Percentiles rank a stretch among this genome's conserved stretches.
These are phyloP conservation scores for Scolanthus callimorphus DNA, from an alignment of 92 coral and sea anemone species.

Conservation along the genomic window DNA sequence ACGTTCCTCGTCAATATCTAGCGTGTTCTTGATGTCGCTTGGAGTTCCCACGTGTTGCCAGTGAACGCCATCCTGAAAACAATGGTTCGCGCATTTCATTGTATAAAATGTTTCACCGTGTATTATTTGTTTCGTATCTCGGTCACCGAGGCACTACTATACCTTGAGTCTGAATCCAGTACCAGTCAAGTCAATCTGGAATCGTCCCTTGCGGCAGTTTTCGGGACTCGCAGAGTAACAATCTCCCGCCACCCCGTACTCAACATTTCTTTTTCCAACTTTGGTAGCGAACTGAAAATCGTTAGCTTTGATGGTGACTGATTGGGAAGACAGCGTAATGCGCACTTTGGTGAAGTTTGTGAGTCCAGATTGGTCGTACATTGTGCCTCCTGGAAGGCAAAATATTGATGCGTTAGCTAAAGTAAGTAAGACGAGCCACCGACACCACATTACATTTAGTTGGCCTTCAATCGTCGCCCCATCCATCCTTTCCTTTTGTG, in stretches of 20 bases:
- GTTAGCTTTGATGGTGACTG: conserved; percentile 58
- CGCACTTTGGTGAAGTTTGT: conserved; percentile 81
- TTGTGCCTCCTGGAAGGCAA: conserved; percentile 32
- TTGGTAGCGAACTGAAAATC: conserved; percentile 71
- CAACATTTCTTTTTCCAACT: conserved; percentile 49
- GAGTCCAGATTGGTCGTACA: conserved; percentile 65
- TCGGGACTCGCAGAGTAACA: conserved; percentile 83
- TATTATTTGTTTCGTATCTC: no score
- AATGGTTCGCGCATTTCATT: not conserved
- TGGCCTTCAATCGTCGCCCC: not conserved
- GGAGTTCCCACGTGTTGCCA: conserved; percentile 88
- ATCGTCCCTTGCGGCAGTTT: conserved; percentile 82
- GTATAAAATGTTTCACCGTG: not conserved
- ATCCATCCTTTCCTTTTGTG: not conserved
- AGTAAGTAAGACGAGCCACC: not conserved
- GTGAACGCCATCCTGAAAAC: conserved; percentile 57
- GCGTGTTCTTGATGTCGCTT: conserved; percentile 58
- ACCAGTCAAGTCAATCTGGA: conserved; percentile 78
- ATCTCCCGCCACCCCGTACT: conserved; percentile 86
- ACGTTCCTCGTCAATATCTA: conserved; percentile 54
- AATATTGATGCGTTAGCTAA: not conserved
- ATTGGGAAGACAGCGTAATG: conserved; percentile 35
- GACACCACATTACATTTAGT: not conserved
- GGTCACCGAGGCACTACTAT: no score
- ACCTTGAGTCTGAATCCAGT: conserved; percentile 82